Percentiles rank a stretch among this genome's conserved stretches.
Conservation (phyloP, 2,888 invertebrate species). For the Phalangium opilio region DNA sequence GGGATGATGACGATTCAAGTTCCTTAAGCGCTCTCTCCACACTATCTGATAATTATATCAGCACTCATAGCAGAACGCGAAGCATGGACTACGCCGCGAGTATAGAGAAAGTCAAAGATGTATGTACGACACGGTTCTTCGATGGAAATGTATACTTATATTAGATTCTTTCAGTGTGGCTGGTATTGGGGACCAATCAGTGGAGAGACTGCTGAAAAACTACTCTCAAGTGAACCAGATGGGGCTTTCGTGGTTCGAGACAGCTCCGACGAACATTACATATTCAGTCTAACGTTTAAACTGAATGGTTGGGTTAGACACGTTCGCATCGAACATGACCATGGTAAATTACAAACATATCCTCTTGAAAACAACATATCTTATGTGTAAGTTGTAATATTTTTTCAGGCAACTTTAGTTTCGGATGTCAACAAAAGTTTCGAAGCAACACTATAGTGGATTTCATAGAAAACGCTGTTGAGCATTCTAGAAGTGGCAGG, state of each 20-base stretch:
- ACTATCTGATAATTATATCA: slow-evolving; percentile 3
- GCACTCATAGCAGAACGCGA: slow-evolving; percentile 3
- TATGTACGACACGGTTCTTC: too few species aligned
- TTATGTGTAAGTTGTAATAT: too few species aligned
- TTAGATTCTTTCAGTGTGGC: slow-evolving; percentile 40
- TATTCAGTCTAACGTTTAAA: slow-evolving; percentile 84
- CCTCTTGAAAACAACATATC: too few species aligned
- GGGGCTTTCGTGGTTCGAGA: slow-evolving; percentile 87
- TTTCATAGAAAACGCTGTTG: slow-evolving; percentile 87
- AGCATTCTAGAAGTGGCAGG: slow-evolving; percentile 79
- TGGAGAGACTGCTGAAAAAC: slow-evolving; percentile 77
- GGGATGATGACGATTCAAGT: slow-evolving; percentile 12
- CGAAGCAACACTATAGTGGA: slow-evolving; percentile 87
- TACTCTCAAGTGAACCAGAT: slow-evolving; percentile 77
- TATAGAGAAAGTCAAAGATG: slow-evolving; percentile 84
- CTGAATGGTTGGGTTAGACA: slow-evolving; percentile 75
- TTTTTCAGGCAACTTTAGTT: slow-evolving; percentile 87
- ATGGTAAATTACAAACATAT: slow-evolving; percentile 43
- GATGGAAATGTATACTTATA: too few species aligned
- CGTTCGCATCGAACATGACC: slow-evolving; percentile 85
- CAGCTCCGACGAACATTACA: slow-evolving; percentile 86
- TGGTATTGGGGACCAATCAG: slow-evolving; percentile 95
- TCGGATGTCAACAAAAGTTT: slow-evolving; percentile 84
- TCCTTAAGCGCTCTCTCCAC: slow-evolving; percentile 9
- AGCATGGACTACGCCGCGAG: slow-evolving; percentile 64